These are phyloP conservation scores for Orius laevigatus DNA, from an alignment of 1,140 invertebrate genomes.

Conservation along the genomic window DNA sequence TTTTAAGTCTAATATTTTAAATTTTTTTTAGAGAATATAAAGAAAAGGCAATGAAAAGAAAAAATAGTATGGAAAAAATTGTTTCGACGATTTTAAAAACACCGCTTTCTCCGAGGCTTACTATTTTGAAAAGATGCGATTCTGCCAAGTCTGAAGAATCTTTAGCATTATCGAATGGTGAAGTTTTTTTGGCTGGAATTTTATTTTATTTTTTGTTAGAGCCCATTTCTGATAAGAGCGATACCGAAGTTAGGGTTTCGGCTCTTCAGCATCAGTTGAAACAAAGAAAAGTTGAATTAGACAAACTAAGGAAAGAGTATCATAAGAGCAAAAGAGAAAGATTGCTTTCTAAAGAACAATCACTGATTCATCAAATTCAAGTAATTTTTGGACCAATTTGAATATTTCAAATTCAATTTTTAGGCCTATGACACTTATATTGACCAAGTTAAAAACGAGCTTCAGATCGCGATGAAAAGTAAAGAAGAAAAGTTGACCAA, in stretches of 20 bases:
- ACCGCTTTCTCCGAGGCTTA: slow-evolving; percentile 22
- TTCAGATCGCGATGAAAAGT: slow-evolving; percentile 28
- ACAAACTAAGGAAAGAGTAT: slow-evolving; percentile 31
- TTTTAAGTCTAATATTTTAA: no score
- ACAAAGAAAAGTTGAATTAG: slow-evolving; percentile 31
- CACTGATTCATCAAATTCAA: slow-evolving; percentile 36
- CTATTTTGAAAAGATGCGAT: slow-evolving; percentile 24
- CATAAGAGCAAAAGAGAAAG: slow-evolving; percentile 30
- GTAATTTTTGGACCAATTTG: slow-evolving; percentile 21
- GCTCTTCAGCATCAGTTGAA: slow-evolving; percentile 33
- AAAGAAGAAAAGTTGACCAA: slow-evolving; percentile 24
- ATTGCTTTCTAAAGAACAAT: slow-evolving; percentile 32
- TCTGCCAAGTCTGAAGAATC: slow-evolving; percentile 40
- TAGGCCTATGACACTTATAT: slow-evolving; percentile 35
- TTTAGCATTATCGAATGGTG: slow-evolving; percentile 30
- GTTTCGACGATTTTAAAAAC: slow-evolving; percentile 17
- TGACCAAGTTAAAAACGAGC: slow-evolving; percentile 27
- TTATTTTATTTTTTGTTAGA: slow-evolving; percentile 23
- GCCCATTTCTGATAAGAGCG: slow-evolving; percentile 35
- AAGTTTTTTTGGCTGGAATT: slow-evolving; percentile 17
- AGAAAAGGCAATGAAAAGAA: no score
- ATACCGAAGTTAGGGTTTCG: slow-evolving; percentile 33
- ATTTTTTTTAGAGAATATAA: no score
- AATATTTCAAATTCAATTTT: neutral
- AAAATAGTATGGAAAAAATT: no score